Evolutionary conservation across 2,797 vertebrate genomes (phyloP).

Genomic region (Parauchenoglanis punctatus): DNA sequence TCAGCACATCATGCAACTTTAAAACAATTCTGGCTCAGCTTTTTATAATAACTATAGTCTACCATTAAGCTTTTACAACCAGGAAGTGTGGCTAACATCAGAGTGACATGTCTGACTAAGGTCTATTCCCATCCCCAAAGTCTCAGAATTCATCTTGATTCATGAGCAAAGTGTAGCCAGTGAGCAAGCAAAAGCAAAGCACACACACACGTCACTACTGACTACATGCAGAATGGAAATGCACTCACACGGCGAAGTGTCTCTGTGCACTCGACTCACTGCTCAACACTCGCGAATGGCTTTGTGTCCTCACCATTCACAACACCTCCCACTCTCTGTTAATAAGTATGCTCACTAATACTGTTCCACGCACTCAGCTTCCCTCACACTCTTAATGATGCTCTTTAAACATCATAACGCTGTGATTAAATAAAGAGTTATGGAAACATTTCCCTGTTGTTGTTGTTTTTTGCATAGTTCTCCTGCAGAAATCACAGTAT

Average conservation of each 20-base stretch:
- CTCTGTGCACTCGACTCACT: neutral
- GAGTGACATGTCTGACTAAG: neutral
- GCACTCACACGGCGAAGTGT: neutral
- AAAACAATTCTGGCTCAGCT: neutral
- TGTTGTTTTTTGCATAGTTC: neutral
- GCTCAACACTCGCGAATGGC: neutral
- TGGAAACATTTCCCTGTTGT: neutral
- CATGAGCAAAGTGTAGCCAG: neutral
- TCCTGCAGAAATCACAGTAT: neutral
- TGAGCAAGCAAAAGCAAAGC: neutral
- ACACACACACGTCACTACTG: neutral
- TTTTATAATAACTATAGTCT: neutral
- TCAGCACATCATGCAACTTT: neutral
- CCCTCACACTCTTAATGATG: neutral
- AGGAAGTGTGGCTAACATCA: neutral
- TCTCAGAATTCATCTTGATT: neutral
- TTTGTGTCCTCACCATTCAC: neutral
- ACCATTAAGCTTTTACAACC: neutral
- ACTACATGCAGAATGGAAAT: neutral
- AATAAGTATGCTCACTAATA: neutral
- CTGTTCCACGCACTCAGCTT: neutral
- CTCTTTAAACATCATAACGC: neutral
- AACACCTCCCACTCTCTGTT: constrained; percentile 11
- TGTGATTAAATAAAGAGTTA: neutral
- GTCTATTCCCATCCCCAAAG: neutral